phyloP scores from a whole-genome alignment of 2,113 vertebrate species.

The Phrynocephalus versicolor region DNA sequence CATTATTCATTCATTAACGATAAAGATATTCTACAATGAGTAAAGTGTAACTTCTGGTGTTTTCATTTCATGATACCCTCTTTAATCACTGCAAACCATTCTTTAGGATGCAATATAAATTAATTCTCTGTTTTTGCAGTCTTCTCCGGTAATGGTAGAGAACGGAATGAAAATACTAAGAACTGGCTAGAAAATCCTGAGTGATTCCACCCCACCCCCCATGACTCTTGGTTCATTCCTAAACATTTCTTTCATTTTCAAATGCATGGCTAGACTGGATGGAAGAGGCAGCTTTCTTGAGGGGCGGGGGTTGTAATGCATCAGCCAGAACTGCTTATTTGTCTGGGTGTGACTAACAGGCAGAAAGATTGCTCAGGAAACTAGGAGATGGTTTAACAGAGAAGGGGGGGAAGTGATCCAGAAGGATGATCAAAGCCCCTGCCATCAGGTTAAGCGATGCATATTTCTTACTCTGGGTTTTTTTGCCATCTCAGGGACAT shows the following conservation, averaged over 20 bases:
- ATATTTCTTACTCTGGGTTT: slow-evolving; percentile 17
- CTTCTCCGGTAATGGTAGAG: background rate
- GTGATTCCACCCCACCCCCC: too few species aligned
- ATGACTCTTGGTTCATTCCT: slow-evolving; percentile 42
- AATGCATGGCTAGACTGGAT: slow-evolving; percentile 33
- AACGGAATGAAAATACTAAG: slow-evolving; percentile 60
- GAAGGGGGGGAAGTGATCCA: background rate
- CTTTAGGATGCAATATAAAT: background rate
- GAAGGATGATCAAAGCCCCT: slow-evolving; percentile 30
- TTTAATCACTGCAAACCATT: slow-evolving; percentile 18
- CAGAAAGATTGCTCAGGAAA: slow-evolving; percentile 45
- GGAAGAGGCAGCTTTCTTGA: slow-evolving; percentile 53
- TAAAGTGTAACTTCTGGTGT: background rate
- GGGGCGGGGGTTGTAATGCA: slow-evolving; percentile 46
- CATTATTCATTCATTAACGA: slow-evolving; percentile 5
- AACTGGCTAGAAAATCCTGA: too few species aligned
- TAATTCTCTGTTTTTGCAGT: slow-evolving; percentile 5
- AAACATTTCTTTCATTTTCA: slow-evolving; percentile 51
- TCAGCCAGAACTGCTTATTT: slow-evolving; percentile 63
- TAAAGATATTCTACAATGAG: background rate
- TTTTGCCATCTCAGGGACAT: slow-evolving; percentile 6
- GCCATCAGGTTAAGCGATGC: slow-evolving; percentile 47
- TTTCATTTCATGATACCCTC: slow-evolving; percentile 17
- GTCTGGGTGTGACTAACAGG: slow-evolving; percentile 61
- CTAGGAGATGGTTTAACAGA: slow-evolving; percentile 24